phyloP scores from a whole-genome alignment of 2,888 invertebrate genomes.

The Ferdinandea cuprea region DNA sequence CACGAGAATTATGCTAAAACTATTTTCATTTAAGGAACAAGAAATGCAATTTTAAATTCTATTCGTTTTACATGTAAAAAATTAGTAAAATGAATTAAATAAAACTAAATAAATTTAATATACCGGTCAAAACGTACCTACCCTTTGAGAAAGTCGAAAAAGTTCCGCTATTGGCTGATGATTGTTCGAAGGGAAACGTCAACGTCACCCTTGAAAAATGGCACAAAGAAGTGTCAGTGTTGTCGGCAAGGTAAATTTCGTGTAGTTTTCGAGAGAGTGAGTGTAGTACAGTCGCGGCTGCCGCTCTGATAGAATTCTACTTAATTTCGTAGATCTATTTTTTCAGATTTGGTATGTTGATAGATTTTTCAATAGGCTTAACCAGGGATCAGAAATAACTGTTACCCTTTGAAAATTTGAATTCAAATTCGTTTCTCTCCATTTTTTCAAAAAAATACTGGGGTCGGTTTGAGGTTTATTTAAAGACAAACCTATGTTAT shows the following conservation, averaged over 20 bases:
- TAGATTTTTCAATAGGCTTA: no score
- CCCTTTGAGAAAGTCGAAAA: constrained; percentile 32
- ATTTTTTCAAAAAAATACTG: no score
- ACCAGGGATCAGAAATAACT: no score
- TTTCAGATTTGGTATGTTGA: no score
- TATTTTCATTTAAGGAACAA: neutral
- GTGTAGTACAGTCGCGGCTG: no score
- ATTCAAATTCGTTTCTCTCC: no score
- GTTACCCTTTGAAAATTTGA: no score
- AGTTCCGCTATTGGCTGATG: neutral
- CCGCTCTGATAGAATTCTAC: no score
- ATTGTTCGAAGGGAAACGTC: constrained; percentile 40
- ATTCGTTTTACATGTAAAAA: neutral
- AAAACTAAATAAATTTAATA: constrained; percentile 13
- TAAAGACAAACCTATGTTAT: no score
- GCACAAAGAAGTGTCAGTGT: neutral
- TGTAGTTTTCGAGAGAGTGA: neutral
- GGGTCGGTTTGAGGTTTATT: no score
- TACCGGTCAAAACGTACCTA: constrained; percentile 52
- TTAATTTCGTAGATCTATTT: no score
- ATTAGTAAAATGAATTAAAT: neutral
- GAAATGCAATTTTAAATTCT: neutral
- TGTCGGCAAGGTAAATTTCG: constrained; percentile 39
- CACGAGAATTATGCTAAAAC: neutral
- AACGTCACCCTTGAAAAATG: constrained; percentile 51